phyloP scores from a whole-genome alignment of 2,888 invertebrate genomes.

The Zygaena filipendulae region DNA sequence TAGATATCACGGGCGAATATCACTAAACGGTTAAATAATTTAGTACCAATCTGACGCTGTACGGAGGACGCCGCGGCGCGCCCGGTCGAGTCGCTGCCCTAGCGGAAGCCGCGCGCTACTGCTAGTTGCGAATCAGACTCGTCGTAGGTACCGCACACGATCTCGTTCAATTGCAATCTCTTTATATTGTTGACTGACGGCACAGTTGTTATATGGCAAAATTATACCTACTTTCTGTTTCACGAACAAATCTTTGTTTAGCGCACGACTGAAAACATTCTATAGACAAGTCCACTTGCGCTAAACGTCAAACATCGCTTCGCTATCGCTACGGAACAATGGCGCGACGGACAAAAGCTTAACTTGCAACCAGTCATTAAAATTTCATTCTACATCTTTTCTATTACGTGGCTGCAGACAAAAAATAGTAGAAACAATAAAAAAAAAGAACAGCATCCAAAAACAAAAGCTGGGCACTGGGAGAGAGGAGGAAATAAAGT shows the following conservation, averaged over 20 bases:
- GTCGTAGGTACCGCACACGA: no score
- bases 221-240: no score
- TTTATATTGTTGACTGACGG: no score
- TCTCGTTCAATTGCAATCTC: no score
- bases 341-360: conserved; percentile 50
- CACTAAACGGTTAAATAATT: conserved; percentile 67
- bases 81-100: conserved; percentile 5
- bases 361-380: conserved; percentile 63
- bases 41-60: conserved; percentile 56
- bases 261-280: conserved; percentile 27
- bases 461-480: conserved; percentile 62
- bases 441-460: conserved; percentile 54
- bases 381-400: conserved; percentile 67
- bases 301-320: conserved; percentile 47
- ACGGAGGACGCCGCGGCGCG: conserved; percentile 25
- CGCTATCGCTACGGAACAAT: conserved; percentile 43
- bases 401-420: conserved; percentile 64
- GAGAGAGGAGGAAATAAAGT: conserved; percentile 69
- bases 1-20: conserved; percentile 60
- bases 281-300: conserved; percentile 39
- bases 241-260: conserved; percentile 38
- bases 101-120: conserved; percentile 28
- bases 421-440: conserved; percentile 64
- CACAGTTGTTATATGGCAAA: no score
- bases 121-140: background rate